These are phyloP conservation scores for Epinephelus coioides DNA, from an alignment of 2,797 vertebrate genomes.

Conservation along the genomic window DNA sequence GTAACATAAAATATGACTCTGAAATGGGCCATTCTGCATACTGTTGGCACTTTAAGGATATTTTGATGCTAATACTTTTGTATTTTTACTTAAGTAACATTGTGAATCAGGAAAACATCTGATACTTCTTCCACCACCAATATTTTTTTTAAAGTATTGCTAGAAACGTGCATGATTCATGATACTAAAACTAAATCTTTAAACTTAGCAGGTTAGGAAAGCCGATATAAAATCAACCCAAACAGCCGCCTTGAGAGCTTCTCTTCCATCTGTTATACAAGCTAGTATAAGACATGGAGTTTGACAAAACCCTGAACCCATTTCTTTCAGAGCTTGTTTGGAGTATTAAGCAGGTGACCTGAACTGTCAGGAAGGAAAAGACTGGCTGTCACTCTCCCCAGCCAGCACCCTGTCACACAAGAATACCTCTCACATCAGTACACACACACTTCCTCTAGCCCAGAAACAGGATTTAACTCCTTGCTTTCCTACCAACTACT, in stretches of 20 bases:
- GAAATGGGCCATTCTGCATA: no score
- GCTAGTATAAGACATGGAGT: conserved; percentile 39
- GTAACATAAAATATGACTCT: no score
- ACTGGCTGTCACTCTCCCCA: conserved; percentile 52
- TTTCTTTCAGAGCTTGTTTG: conserved; percentile 50
- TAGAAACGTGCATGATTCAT: conserved; percentile 17
- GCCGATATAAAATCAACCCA: conserved; percentile 48
- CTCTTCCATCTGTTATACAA: conserved; percentile 38
- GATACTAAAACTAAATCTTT: conserved; percentile 29
- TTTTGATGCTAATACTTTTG: no score
- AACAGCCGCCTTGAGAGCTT: conserved; percentile 32
- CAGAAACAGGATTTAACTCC: conserved; percentile 43
- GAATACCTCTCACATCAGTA: conserved; percentile 26
- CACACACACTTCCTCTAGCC: conserved; percentile 25
- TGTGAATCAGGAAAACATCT: no score
- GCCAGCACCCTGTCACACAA: conserved; percentile 33
- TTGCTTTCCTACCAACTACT: conserved; percentile 18
- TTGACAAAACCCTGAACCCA: conserved; percentile 54
- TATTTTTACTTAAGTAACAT: no score
- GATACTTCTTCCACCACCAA: no score
- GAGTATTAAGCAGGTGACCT: conserved; percentile 34
- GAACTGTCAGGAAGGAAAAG: conserved; percentile 51
- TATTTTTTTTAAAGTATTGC: no score
- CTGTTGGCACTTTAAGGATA: no score
- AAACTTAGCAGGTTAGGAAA: conserved; percentile 33